These are phyloP conservation scores for Zonitis immaculata DNA, from an alignment of 2,888 invertebrate genomes.

Conservation along the genomic window DNA sequence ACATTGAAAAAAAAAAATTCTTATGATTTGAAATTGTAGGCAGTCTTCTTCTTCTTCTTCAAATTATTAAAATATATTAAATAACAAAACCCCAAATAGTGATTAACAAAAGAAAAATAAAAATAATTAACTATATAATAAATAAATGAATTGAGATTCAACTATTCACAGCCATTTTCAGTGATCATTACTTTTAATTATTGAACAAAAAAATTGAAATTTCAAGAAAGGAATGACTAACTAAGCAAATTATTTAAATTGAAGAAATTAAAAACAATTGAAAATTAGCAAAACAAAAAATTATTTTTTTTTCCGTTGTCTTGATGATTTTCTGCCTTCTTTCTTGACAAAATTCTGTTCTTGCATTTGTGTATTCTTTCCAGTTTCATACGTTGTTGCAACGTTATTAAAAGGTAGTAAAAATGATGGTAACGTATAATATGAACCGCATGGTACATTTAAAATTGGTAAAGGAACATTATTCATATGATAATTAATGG, in stretches of 20 bases:
- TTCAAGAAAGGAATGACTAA: not conserved
- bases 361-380: conserved; percentile 5
- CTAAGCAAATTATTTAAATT: not conserved
- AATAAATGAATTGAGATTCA: not conserved
- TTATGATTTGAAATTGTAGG: not conserved
- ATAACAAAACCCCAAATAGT: not conserved
- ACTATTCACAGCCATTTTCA: conserved; percentile 12
- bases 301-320: conserved; percentile 9
- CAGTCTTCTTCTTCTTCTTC: conserved; percentile 7
- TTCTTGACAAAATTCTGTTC: conserved; percentile 10
- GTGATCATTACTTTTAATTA: no score
- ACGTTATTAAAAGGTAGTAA: conserved; percentile 28
- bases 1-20: not conserved
- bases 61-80: not conserved
- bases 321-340: conserved; percentile 9
- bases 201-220: not conserved
- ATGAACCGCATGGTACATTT: conserved; percentile 26
- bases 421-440: conserved; percentile 28
- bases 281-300: conserved; percentile 5
- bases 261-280: not conserved
- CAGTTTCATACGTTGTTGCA: conserved; percentile 6
- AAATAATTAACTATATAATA: no score
- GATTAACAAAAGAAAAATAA: conserved; percentile 12
- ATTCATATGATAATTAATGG: conserved; percentile 42
- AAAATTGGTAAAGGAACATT: conserved; percentile 29